phyloP scores from a whole-genome alignment of 2,113 vertebrate species.

The Callithrix jacchus region DNA sequence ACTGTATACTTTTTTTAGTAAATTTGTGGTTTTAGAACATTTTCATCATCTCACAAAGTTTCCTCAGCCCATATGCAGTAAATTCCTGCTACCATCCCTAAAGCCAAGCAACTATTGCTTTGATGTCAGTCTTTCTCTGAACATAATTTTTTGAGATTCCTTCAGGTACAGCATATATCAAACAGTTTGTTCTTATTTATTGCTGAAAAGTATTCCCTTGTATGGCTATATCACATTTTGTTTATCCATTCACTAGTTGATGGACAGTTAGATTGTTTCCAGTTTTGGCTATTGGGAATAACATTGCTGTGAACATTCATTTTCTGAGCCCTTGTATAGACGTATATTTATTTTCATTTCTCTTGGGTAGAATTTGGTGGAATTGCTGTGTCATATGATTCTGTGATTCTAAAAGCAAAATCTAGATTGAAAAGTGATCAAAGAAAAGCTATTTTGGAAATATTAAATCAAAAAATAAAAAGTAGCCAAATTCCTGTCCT shows the following conservation, averaged over 20 bases:
- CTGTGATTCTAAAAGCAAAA: constrained; percentile 9
- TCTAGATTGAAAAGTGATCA: constrained; percentile 46
- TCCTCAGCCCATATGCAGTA: not conserved
- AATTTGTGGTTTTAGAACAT: not conserved
- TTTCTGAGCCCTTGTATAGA: not conserved
- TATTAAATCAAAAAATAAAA: constrained; percentile 14
- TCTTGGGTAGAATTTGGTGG: not conserved
- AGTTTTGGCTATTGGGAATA: not conserved
- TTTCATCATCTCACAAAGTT: not conserved
- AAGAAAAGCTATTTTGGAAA: not conserved
- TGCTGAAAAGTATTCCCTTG: not conserved
- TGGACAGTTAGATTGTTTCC: not conserved
- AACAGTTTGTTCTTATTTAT: not conserved
- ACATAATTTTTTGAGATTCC: not conserved
- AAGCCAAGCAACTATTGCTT: not conserved
- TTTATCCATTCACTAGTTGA: not conserved
- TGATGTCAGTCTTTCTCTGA: not conserved
- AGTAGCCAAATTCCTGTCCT: not conserved
- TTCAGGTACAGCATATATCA: not conserved
- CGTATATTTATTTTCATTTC: not conserved
- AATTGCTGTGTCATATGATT: not conserved
- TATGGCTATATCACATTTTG: not conserved
- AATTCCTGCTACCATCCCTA: not conserved
- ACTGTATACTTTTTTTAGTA: not conserved
- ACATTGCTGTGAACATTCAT: not conserved